Percentiles rank a stretch among this genome's conserved stretches.
Evolutionary conservation across 35 echinoderm and acorn worm species (phyloP).

Genomic region (Heliocidaris tuberculata): DNA sequence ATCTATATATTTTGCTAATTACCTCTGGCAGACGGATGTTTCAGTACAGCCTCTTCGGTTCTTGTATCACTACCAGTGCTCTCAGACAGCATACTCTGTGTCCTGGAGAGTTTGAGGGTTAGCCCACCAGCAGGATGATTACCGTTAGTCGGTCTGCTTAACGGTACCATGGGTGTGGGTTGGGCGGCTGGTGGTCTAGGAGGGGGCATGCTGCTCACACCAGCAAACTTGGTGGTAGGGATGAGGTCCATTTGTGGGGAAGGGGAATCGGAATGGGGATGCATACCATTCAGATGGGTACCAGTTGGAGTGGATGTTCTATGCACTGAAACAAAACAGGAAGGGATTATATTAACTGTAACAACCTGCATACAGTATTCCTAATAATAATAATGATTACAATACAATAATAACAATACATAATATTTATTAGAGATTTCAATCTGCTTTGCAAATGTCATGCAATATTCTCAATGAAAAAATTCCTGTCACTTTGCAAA

Average conservation of each 20-base stretch:
- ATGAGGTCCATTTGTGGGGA: not conserved
- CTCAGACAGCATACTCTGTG: conserved; percentile 83
- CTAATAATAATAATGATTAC: too few species aligned
- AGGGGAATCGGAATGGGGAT: conserved; percentile 4
- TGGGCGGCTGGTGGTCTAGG: not conserved
- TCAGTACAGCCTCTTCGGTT: conserved; percentile 73
- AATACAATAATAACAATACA: too few species aligned
- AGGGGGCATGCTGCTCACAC: not conserved
- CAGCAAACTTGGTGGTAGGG: not conserved
- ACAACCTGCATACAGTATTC: too few species aligned
- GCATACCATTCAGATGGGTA: conserved; percentile 20
- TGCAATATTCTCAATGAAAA: too few species aligned
- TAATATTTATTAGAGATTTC: too few species aligned
- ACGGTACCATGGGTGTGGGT: not conserved
- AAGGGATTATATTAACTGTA: not conserved
- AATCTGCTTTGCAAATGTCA: too few species aligned
- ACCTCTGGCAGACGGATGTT: conserved; percentile 81
- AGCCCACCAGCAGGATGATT: not conserved
- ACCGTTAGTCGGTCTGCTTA: not conserved
- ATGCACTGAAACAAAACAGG: not conserved
- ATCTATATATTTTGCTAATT: not conserved
- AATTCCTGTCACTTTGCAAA: too few species aligned
- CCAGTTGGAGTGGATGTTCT: not conserved
- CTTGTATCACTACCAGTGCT: conserved; percentile 62
- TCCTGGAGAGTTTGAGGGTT: conserved; percentile 51